These are phyloP conservation scores for Amblyopsis rosae DNA, from an alignment of 2,113 vertebrate genomes.

Conservation along the genomic window DNA sequence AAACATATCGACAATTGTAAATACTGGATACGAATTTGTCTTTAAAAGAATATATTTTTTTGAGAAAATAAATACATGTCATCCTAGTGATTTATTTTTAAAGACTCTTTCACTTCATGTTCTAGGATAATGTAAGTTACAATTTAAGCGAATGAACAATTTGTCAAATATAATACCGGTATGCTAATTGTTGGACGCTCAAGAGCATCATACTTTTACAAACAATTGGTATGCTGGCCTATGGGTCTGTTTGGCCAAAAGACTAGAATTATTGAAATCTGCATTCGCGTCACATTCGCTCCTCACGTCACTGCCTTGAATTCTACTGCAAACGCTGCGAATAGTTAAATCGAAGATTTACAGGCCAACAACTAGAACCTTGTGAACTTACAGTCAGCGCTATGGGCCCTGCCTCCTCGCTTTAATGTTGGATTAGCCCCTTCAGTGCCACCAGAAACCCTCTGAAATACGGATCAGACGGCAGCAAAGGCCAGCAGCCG, in stretches of 20 bases:
- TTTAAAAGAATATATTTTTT: slow-evolving; percentile 78
- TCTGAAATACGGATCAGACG: slow-evolving; percentile 79
- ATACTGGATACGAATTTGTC: slow-evolving; percentile 75
- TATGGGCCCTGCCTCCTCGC: slow-evolving; percentile 51
- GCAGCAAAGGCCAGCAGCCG: slow-evolving; percentile 73
- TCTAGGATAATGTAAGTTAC: neutral
- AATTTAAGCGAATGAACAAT: neutral
- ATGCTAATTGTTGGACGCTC: neutral
- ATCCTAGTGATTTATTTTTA: slow-evolving; percentile 67
- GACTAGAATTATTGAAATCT: slow-evolving; percentile 44
- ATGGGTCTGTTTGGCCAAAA: slow-evolving; percentile 30
- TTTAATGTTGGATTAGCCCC: slow-evolving; percentile 78
- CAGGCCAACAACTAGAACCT: slow-evolving; percentile 50
- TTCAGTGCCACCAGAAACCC: slow-evolving; percentile 64
- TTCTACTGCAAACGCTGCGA: slow-evolving; percentile 54
- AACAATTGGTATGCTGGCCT: slow-evolving; percentile 4
- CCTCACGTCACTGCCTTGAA: slow-evolving; percentile 47
- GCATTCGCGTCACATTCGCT: slow-evolving; percentile 39
- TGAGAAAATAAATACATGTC: slow-evolving; percentile 75
- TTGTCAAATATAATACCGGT: neutral
- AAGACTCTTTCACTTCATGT: slow-evolving; percentile 29
- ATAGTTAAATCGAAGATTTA: slow-evolving; percentile 70
- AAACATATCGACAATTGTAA: slow-evolving; percentile 68
- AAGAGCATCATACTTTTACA: neutral
- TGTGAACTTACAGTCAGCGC: slow-evolving; percentile 56